Conservation (phyloP, 2,888 invertebrate species). For the Slavum lentiscoides region DNA sequence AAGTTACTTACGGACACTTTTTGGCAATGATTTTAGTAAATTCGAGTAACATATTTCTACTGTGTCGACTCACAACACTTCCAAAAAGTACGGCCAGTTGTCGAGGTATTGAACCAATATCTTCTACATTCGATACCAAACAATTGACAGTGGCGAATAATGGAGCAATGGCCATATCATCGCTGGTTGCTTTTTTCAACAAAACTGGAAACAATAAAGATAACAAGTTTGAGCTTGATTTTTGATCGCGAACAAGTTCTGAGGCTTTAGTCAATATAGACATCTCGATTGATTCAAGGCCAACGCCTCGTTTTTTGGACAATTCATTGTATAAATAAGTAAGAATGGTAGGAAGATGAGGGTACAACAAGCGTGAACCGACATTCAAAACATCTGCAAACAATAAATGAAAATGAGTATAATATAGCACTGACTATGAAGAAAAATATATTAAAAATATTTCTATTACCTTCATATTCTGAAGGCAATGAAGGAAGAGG, state of each 20-base stretch:
- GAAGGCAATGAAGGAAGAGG: constrained; percentile 30
- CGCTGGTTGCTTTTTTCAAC: constrained; percentile 67
- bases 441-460: no score
- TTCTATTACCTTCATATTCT: constrained; percentile 37
- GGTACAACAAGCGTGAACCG: constrained; percentile 66
- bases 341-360: constrained; percentile 73
- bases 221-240: constrained; percentile 72
- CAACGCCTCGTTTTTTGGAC: constrained; percentile 64
- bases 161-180: constrained; percentile 72
- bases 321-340: constrained; percentile 71
- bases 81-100: constrained; percentile 75
- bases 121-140: constrained; percentile 70
- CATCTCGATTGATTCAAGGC: constrained; percentile 71
- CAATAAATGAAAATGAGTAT: background rate
- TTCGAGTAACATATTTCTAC: constrained; percentile 51
- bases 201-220: constrained; percentile 73
- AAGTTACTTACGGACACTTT: constrained; percentile 35
- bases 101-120: constrained; percentile 70
- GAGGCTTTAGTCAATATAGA: constrained; percentile 76
- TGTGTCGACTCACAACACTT: constrained; percentile 64
- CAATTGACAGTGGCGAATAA: constrained; percentile 75
- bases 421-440: background rate
- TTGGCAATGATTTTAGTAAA: constrained; percentile 44
- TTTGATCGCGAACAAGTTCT: constrained; percentile 66
- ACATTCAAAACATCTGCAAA: constrained; percentile 37